Evolutionary conservation across 2,888 invertebrate genomes (phyloP), one percentile per base, ranked within the genome.

Genomic region (Exephanes ischioxanthus): DNA sequence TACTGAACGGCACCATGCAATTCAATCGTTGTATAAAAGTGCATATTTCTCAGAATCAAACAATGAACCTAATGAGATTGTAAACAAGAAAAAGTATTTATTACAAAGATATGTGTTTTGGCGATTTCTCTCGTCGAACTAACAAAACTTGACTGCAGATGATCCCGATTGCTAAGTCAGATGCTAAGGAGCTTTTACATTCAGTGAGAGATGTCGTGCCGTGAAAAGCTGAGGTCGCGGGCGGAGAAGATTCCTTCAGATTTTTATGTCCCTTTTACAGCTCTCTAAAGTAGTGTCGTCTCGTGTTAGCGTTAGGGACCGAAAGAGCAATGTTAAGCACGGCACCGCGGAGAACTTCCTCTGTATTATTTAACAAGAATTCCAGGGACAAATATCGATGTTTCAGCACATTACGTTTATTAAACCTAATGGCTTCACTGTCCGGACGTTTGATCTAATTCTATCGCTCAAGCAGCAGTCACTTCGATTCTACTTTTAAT

Each of bases 341-440:
- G 3, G 26, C 26, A 26, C 3, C 55, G 55, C 7, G 55, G 55
- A 7, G n/a, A n/a, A 66, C 72, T 75, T 73, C 58, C 91, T 90
- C 92, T 93, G 93, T 93, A 93, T 94, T 93, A 93, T 94, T 93
- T 94, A 93, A 93, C 91, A 93, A 94, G 93, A 92, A 93, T 93
- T 93, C 91, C 92, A 89, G 92, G 91, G 92, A 55, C 55, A 91
- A 93, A 93, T 92, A 93, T 92, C 90, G 90, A 90, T 91, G 91
- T 89, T 53, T 87, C 89, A 89, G 89, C 87, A 88, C 87, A 87
- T 87, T 89, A 88, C 81, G 89, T 82, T 76, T 82, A 70, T 70
- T 71, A 73, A 67, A 84, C 66, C 70, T 61, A 51, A 67, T 68
- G 68, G 16, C n/a, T 72, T 67, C 71, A 55, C 14, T 70, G 58